phyloP scores from a whole-genome alignment of 35 echinoderm and acorn worm species.

The Eucidaris tribuloides region DNA sequence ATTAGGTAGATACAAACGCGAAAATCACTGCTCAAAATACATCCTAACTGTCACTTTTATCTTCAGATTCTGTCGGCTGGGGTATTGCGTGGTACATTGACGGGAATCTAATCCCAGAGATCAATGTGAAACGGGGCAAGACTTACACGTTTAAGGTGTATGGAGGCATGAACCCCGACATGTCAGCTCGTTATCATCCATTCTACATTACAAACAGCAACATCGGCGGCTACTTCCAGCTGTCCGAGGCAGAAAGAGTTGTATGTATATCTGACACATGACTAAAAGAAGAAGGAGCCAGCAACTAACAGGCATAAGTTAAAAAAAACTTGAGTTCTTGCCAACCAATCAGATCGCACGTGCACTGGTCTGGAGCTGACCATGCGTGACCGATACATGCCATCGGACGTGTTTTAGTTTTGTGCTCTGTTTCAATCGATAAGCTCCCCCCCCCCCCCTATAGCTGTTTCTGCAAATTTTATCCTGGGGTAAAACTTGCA shows the following conservation, averaged over 20 bases:
- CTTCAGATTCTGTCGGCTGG: constrained; percentile 62
- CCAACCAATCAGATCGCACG: too few relatives aligned
- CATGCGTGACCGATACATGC: too few relatives aligned
- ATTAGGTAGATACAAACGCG: too few relatives aligned
- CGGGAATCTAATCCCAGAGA: constrained; percentile 52
- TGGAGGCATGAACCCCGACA: constrained; percentile 48
- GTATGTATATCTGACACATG: constrained; percentile 14
- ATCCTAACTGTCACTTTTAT: not conserved
- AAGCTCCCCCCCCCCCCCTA: too few relatives aligned
- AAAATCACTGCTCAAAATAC: not conserved
- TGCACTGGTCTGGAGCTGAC: too few relatives aligned
- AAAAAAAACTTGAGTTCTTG: too few relatives aligned
- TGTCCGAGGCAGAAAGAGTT: constrained; percentile 11
- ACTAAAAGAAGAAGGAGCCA: too few relatives aligned
- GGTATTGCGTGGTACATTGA: constrained; percentile 85
- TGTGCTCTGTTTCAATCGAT: too few relatives aligned
- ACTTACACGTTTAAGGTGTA: constrained; percentile 73
- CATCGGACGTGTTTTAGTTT: too few relatives aligned
- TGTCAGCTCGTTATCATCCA: constrained; percentile 65
- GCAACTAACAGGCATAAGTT: too few relatives aligned
- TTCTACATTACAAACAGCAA: constrained; percentile 70
- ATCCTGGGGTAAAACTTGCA: too few relatives aligned
- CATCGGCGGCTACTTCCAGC: constrained; percentile 51
- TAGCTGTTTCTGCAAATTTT: too few relatives aligned
- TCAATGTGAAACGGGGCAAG: constrained; percentile 39